A percentile compares a stretch with the other conserved stretches of the same genome.
phyloP scores from a whole-genome alignment of 2,888 invertebrate species.

The Lasioglossum marginatum region DNA sequence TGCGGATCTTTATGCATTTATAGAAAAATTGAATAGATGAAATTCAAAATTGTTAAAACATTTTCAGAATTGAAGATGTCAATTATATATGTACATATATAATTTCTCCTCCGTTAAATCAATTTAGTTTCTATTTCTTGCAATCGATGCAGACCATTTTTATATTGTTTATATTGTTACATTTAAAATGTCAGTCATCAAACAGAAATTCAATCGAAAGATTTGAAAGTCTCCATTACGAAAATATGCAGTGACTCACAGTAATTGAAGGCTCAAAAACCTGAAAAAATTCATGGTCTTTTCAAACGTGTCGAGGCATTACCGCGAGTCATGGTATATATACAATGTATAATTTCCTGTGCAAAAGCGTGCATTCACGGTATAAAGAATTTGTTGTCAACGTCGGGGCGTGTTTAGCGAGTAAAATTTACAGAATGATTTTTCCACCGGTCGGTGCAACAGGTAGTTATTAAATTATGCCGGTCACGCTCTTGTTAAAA shows the following conservation, averaged over 20 bases:
- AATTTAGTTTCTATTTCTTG: too few relatives aligned
- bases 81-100: too few relatives aligned
- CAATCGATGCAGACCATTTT: too few relatives aligned
- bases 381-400: background rate
- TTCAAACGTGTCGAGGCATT: background rate
- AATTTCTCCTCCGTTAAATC: too few relatives aligned
- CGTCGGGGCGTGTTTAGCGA: background rate
- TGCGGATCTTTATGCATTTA: too few relatives aligned
- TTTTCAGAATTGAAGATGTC: too few relatives aligned
- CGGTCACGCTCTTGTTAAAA: conserved; percentile 50
- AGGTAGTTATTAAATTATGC: conserved; percentile 11
- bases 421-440: background rate
- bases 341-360: background rate
- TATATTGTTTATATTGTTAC: too few relatives aligned
- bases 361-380: background rate
- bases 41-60: too few relatives aligned
- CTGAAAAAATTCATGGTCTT: background rate
- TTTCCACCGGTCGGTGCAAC: background rate
- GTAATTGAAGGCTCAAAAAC: too few relatives aligned
- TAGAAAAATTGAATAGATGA: too few relatives aligned
- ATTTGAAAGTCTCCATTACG: background rate
- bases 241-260: too few relatives aligned
- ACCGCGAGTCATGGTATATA: background rate
- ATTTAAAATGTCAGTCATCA: background rate
- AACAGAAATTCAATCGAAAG: background rate